Base-by-base conservation (phyloP, 1,140 invertebrate genomes). In the Bombus sylvicola region DNA sequence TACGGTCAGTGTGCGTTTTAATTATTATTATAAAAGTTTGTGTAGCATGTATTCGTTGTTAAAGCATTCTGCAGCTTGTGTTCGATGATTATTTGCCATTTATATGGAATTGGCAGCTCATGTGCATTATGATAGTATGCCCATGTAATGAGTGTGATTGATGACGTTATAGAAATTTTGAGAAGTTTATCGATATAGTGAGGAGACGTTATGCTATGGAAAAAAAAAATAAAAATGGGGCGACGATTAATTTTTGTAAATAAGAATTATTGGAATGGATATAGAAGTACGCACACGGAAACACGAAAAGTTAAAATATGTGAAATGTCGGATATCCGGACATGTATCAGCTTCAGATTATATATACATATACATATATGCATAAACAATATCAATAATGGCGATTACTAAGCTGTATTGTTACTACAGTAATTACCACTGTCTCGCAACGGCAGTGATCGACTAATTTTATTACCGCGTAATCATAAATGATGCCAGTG, bases 91-190 rank as follows among this genome's bases (percentile, higher is more conserved):
- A 79, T 53, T 88, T 37, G 85, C 71, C 66, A 71, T 87, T 85
- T 89, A 64, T 69, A 91, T 76, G 80, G 72, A 85, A 91, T 86
- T 90, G 87, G 85, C 80, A 91, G 89, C 85, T 91, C 77, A 71
- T 62, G 78, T 37, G 77, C 77, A 47, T 87, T 71, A 62, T 37
- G 47, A n/a, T 69, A 64, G 75, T 43, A 72, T 80, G 66, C 59
- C 39, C 62, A 53, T 78, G 39, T 80, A 59, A 68, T 31, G 37
- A 71, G 64, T 79, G 77, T 71, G 78, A 84, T 82, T 57, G 69
- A 79, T 53, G 71, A 81, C 47, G 87, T 83, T 78, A 64, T 75
- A 59, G 43, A 80, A 68, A 39, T 81, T 79, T 85, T 80, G 47
- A 57, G 47, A 72, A 43, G 83, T 85, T 85, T 69, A 85, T 85